phyloP scores from a whole-genome alignment of 2,113 vertebrate genomes.

The Pterophyllum scalare region DNA sequence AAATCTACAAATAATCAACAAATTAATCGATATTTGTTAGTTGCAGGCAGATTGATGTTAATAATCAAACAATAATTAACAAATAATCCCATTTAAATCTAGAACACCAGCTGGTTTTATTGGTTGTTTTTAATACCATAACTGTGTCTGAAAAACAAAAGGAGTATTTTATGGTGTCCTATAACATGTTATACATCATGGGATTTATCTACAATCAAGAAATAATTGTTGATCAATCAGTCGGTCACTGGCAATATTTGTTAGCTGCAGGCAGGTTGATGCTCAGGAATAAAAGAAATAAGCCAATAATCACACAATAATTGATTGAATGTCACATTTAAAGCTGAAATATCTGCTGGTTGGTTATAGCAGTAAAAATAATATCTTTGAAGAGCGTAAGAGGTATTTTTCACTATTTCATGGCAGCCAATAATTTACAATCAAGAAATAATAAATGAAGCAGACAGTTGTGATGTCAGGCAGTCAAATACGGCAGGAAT shows the following conservation, averaged over 20 bases:
- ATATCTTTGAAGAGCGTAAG: background rate
- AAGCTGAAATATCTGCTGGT: background rate
- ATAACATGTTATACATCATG: rapidly evolving
- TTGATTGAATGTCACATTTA: background rate
- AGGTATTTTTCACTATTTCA: background rate
- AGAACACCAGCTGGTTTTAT: background rate
- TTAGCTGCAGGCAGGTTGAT: too few species aligned
- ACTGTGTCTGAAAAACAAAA: too few species aligned
- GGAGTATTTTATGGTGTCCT: too few species aligned
- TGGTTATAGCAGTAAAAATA: background rate
- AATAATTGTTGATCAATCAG: background rate
- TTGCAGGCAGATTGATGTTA: background rate
- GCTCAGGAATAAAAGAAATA: too few species aligned
- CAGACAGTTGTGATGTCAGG: background rate
- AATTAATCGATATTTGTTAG: background rate
- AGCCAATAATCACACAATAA: rapidly evolving
- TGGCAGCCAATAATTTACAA: background rate
- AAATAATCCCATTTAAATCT: background rate
- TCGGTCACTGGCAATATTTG: background rate
- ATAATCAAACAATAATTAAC: background rate
- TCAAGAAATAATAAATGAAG: background rate
- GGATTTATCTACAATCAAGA: background rate
- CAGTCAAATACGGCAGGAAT: background rate
- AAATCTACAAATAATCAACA: background rate
- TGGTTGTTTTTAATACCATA: background rate